Base-by-base conservation (phyloP, 30 jellyfish, hydroid and myxozoan genomes). In the Turritopsis rubra region DNA sequence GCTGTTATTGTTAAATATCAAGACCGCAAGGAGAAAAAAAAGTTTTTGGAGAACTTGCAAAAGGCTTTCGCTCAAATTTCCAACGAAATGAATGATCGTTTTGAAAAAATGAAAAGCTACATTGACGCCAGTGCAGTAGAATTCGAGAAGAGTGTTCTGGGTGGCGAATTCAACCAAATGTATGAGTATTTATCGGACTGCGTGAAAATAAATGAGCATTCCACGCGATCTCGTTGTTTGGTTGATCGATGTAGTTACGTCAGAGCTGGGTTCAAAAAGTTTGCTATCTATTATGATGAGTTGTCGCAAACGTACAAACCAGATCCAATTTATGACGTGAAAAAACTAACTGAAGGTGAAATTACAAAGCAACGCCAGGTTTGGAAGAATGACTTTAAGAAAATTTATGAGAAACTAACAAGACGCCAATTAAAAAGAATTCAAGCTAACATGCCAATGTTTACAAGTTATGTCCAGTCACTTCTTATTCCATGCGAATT, bases 241-340 rank as follows among this genome's bases (percentile, higher is more conserved):
- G 28, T 41, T 41, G 60, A 41, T 41, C 60, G 60, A 41, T 41
- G 60, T 41, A 66, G 76, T 9, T 66, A 26, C 17, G 76, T 66
- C 4, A 66, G 30, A 17, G 76, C 16, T 66, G 76, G 76, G 8
- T 66, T 66, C 30, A 66, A 66, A 17, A 26, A 66, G 76, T 66
- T 66, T 66, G 76, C 76, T n/a, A 7, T 66, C 30, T 66, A n/a
- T 66, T n/a, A 26, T 66, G 76, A 66, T 66, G 30, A n/a, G 28
- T 17, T 66, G 76, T 66, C 76, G 9, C 9, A 41, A 41, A 41
- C 5, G 13, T 41, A 41, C 60, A 13, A 41, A 41, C 5, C 5
- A 41, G 60, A 41, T 13, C 60, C 60, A n/a, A n/a, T n/a, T n/a
- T n/a, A n/a, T n/a, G n/a, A n/a, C n/a, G n/a, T n/a, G n/a, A n/a